Percentiles rank a stretch among this genome's conserved stretches.
phyloP scores from a whole-genome alignment of 2,888 invertebrate species.

The Corbicula japonica region DNA sequence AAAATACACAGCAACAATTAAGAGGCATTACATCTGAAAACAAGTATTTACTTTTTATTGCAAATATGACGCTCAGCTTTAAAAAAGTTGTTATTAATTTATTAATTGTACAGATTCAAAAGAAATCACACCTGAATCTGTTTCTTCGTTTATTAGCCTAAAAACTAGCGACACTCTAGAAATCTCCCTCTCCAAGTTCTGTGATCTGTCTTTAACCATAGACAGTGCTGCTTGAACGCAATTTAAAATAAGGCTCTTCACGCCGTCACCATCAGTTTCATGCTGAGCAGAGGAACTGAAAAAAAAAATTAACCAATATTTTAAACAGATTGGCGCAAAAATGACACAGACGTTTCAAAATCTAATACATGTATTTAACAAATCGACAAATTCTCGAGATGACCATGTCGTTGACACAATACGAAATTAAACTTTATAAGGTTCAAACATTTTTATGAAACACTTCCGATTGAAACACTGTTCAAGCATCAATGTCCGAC shows the following conservation, averaged over 20 bases:
- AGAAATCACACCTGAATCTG: background rate
- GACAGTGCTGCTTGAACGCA: conserved; percentile 76
- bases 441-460: too few species aligned
- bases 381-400: too few species aligned
- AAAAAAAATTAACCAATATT: too few species aligned
- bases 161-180: conserved; percentile 69
- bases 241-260: conserved; percentile 56
- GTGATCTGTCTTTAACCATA: conserved; percentile 71
- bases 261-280: background rate
- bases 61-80: conserved; percentile 2
- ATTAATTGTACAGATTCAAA: background rate
- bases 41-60: conserved; percentile 61
- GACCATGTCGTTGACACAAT: too few species aligned
- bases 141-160: background rate
- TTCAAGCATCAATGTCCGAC: too few species aligned
- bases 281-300: too few species aligned
- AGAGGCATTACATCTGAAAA: background rate
- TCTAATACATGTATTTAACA: too few species aligned
- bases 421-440: too few species aligned
- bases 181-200: conserved; percentile 62
- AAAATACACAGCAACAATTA: background rate
- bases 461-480: too few species aligned
- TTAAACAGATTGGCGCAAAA: too few species aligned
- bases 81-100: background rate
- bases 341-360: too few species aligned